These are phyloP conservation scores for Murina feae DNA, from an alignment of 2,113 vertebrate species.

Conservation along the genomic window DNA sequence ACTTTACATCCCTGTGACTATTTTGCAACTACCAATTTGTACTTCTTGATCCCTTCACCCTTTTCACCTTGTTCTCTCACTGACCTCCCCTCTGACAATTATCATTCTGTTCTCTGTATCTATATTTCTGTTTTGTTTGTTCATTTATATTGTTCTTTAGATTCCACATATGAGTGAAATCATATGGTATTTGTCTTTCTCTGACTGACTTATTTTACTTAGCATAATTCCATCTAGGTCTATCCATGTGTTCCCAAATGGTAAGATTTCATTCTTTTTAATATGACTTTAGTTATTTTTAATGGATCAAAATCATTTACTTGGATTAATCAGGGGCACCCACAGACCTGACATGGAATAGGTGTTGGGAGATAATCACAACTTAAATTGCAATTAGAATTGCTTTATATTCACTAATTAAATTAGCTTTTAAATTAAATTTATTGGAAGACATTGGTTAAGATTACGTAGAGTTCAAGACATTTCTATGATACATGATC, in stretches of 20 bases:
- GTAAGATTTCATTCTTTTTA: not conserved
- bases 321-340: not conserved
- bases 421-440: not conserved
- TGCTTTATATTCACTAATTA: not conserved
- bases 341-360: not conserved
- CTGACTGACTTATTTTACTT: not conserved
- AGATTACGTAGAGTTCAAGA: not conserved
- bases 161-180: not conserved
- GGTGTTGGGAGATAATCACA: not conserved
- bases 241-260: not conserved
- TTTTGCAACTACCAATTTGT: not conserved
- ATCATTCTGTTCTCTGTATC: not conserved
- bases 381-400: not conserved
- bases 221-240: not conserved
- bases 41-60: not conserved
- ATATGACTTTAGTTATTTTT: not conserved
- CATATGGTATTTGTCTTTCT: not conserved
- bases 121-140: not conserved
- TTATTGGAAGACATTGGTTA: not conserved
- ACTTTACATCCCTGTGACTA: not conserved
- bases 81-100: not conserved
- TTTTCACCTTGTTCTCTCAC: not conserved
- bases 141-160: not conserved
- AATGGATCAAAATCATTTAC: not conserved
- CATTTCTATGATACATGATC: not conserved